phyloP scores from a whole-genome alignment of 2,113 vertebrate species.

The Gila orcuttii region DNA sequence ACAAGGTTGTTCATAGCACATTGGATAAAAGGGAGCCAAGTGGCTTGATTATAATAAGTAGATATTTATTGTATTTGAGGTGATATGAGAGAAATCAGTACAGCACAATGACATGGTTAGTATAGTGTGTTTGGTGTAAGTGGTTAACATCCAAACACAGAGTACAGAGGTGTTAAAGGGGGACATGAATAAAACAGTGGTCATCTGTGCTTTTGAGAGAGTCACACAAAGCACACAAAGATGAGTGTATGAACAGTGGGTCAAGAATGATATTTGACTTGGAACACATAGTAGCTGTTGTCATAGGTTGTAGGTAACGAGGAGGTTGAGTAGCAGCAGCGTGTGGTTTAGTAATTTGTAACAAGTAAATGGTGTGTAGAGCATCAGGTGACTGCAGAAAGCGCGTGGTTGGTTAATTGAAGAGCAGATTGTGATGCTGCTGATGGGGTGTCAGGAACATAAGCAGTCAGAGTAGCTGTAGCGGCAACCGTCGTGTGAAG shows the following conservation, averaged over 20 bases:
- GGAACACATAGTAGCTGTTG: too few species aligned
- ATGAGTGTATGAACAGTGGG: neutral
- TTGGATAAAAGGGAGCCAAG: neutral
- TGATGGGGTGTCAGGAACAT: neutral
- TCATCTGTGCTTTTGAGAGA: neutral
- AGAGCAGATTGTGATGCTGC: too few species aligned
- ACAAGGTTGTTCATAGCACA: neutral
- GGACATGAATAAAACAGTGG: neutral
- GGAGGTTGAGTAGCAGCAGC: neutral
- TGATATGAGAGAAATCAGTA: neutral
- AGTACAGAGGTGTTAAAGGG: neutral
- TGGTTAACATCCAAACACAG: neutral
- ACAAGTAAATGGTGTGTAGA: neutral
- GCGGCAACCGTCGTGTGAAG: neutral
- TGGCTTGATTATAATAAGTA: neutral
- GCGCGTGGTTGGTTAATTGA: neutral
- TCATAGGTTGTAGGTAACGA: neutral
- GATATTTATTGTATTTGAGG: neutral
- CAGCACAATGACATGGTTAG: neutral
- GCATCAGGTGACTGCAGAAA: rapidly evolving
- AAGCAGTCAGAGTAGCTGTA: rapidly evolving
- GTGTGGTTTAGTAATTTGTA: neutral
- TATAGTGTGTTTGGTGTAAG: neutral
- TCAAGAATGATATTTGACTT: too few species aligned
- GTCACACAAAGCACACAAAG: too few species aligned